Evolutionary conservation across 2,888 invertebrate species (phyloP), one percentile per base, ranked within the genome.

Genomic region (Andrena dorsata): DNA sequence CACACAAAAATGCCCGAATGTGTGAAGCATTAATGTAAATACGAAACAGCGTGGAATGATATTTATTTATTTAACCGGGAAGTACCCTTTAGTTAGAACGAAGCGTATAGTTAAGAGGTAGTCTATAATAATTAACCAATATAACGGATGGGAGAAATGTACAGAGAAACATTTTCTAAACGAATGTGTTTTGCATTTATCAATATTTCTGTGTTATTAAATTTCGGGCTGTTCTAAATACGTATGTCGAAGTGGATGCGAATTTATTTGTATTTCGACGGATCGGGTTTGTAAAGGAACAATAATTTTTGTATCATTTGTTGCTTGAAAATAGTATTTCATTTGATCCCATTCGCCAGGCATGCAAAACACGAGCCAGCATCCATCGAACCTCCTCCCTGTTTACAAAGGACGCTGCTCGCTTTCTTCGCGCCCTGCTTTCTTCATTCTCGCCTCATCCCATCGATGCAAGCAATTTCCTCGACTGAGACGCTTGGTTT

Each of bases 391-490:
- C 20, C 51, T 69, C 41, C 23, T 32, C 6, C 13, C 26, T 35
- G 26, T 51, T 49, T 51, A 69, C 76, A 53, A 61, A 61, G 61
- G 69, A 41, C 32, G 41, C n/a, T 32, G 41, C 35, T 51, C 76
- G 60, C 51, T 70, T 61, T 30, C 63, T 61, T 28, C 30, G 10
- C 32, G 51, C 23, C 69, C 30, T 16, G 20, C 35, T 70, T 61
- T 53, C 28, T 69, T 66, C 75, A 60, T 61, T 32, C 51, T 30
- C 23, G 26, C 30, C 32, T 28, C 60, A 66, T 56, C 49, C 51
- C 74, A 69, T 76, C 76, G 72, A 69, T 64, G 41, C 76, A 58
- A 63, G 72, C 76, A 77, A 77, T 65, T 72, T 77, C 47, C 64
- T 23, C 53, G 32, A 53, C 41, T 53, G 28, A 23, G 35, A 13